A percentile compares a stretch with the other conserved stretches of the same genome.
These are phyloP conservation scores for Ctenopoma kingsleyae DNA, from an alignment of 2,797 vertebrate genomes.

Conservation along the genomic window DNA sequence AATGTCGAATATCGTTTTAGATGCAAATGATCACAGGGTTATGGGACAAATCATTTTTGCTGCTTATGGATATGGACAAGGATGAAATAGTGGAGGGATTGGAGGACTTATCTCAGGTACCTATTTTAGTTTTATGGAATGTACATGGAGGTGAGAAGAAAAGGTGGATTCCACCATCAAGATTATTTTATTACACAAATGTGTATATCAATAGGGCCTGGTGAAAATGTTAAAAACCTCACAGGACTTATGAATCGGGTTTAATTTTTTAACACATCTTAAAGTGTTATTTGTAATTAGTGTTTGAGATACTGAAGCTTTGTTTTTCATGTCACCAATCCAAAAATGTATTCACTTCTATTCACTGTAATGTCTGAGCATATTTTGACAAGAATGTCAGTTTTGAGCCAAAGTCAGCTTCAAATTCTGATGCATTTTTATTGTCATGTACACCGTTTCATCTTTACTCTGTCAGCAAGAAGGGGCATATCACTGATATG, in stretches of 20 bases:
- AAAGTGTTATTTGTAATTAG: slow-evolving; percentile 63
- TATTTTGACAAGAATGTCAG: slow-evolving; percentile 53
- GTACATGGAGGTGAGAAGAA: slow-evolving; percentile 40
- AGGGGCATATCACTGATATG: slow-evolving; percentile 42
- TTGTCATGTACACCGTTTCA: slow-evolving; percentile 72
- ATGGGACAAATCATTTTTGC: slow-evolving; percentile 59
- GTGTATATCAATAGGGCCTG: slow-evolving; percentile 6
- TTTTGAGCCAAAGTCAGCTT: slow-evolving; percentile 64
- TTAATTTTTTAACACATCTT: slow-evolving; percentile 49
- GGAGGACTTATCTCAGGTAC: slow-evolving; percentile 71
- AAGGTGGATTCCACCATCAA: slow-evolving; percentile 24
- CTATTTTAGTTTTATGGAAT: slow-evolving; percentile 74
- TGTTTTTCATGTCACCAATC: slow-evolving; percentile 56
- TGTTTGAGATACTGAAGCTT: slow-evolving; percentile 54
- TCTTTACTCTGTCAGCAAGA: slow-evolving; percentile 65
- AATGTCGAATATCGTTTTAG: slow-evolving; percentile 87
- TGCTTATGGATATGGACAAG: slow-evolving; percentile 66
- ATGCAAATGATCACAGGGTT: slow-evolving; percentile 85
- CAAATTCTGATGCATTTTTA: slow-evolving; percentile 58
- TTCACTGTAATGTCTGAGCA: slow-evolving; percentile 37
- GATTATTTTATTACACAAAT: slow-evolving; percentile 39
- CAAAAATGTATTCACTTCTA: slow-evolving; percentile 33
- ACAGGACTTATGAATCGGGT: slow-evolving; percentile 32
- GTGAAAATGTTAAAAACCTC: slow-evolving; percentile 47
- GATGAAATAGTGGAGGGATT: slow-evolving; percentile 72